Conservation (phyloP, 2,113 vertebrate species). For the Macquaria ambigua region DNA sequence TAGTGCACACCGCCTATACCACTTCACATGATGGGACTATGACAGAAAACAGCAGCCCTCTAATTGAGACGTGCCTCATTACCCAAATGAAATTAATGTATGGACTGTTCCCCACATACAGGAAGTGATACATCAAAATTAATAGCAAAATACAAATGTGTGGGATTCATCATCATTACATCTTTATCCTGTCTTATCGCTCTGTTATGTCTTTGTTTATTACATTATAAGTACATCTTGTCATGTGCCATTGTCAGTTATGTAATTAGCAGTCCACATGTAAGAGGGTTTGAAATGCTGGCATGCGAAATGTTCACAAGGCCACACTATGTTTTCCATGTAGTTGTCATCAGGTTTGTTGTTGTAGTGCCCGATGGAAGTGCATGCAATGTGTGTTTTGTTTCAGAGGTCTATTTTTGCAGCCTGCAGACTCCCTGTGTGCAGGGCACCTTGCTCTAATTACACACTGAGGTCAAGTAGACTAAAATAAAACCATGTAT, state of each 20-base stretch:
- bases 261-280: not conserved
- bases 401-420: conserved; percentile 34
- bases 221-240: not conserved
- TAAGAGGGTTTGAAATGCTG: not conserved
- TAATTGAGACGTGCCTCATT: conserved; percentile 39
- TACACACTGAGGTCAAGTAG: conserved; percentile 30
- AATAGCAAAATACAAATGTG: not conserved
- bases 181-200: not conserved
- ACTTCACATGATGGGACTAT: not conserved
- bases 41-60: not conserved
- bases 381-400: conserved; percentile 12
- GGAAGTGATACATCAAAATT: conserved; percentile 17
- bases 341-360: not conserved
- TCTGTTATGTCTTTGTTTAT: not conserved
- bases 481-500: conserved; percentile 28
- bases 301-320: not conserved
- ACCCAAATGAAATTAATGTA: conserved; percentile 31
- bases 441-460: conserved; percentile 34
- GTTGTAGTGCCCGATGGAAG: not conserved
- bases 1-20: not conserved
- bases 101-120: not conserved
- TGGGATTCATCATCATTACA: not conserved
- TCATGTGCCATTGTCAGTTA: not conserved
- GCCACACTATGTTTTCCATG: not conserved
- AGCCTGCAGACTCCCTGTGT: not conserved